Evolutionary conservation across 1,140 invertebrate genomes (phyloP).

Genomic region (Oryzaephilus surinamensis): DNA sequence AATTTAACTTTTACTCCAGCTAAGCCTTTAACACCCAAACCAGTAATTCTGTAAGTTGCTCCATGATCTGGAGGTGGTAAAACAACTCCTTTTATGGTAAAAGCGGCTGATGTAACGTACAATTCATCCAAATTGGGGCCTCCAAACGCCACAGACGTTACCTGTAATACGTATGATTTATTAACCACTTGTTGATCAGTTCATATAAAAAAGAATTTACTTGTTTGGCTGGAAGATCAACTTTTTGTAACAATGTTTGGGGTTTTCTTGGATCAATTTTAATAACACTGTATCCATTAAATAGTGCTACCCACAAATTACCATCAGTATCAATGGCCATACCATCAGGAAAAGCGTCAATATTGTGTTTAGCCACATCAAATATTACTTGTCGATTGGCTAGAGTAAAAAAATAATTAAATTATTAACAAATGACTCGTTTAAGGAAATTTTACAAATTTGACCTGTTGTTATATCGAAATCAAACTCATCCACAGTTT

Average conservation of each 20-base stretch:
- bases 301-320: slow-evolving; percentile 53
- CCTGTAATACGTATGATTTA: slow-evolving; percentile 30
- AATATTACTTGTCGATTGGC: slow-evolving; percentile 21
- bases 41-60: slow-evolving; percentile 18
- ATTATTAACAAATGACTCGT: background rate
- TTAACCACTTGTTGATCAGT: slow-evolving; percentile 1
- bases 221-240: slow-evolving; percentile 21
- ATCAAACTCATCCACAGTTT: slow-evolving; percentile 57
- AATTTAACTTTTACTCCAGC: slow-evolving; percentile 5
- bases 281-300: slow-evolving; percentile 30
- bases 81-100: slow-evolving; percentile 19
- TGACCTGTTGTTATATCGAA: slow-evolving; percentile 56
- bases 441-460: slow-evolving; percentile 46
- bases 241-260: slow-evolving; percentile 22
- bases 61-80: slow-evolving; percentile 23
- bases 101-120: slow-evolving; percentile 57
- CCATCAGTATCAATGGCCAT: slow-evolving; percentile 55
- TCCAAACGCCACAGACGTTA: slow-evolving; percentile 72
- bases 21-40: slow-evolving; percentile 20
- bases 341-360: slow-evolving; percentile 45
- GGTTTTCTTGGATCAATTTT: slow-evolving; percentile 28
- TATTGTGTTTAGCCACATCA: slow-evolving; percentile 15
- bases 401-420: slow-evolving; percentile 9
- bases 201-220: slow-evolving; percentile 7
- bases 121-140: slow-evolving; percentile 61